These are phyloP conservation scores for Marmota flaviventris DNA, from an alignment of 2,113 vertebrate genomes.

Conservation along the genomic window DNA sequence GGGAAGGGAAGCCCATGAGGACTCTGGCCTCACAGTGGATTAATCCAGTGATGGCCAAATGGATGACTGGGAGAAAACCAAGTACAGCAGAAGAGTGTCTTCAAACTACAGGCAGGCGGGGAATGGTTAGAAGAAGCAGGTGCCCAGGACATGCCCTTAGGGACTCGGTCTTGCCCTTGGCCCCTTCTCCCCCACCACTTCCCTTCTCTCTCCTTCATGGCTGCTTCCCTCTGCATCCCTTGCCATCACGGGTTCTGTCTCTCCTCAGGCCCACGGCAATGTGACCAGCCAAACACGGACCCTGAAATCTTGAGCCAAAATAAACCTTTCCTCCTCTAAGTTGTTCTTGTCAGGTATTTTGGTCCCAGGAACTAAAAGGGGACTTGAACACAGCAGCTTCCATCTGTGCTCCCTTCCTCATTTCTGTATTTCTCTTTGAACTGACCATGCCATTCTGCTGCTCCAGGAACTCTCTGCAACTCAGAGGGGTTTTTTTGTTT, in stretches of 20 bases:
- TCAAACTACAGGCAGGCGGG: no score
- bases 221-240: neutral
- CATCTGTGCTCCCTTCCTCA: neutral
- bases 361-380: neutral
- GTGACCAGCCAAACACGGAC: neutral
- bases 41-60: no score
- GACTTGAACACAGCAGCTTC: neutral
- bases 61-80: no score
- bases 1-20: no score
- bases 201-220: neutral
- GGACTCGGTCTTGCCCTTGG: no score
- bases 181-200: no score
- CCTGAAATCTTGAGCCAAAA: neutral
- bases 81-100: no score
- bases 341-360: neutral
- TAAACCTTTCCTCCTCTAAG: neutral
- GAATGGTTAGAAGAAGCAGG: no score
- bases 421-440: neutral
- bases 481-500: neutral
- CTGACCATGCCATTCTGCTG: neutral
- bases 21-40: no score
- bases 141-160: no score
- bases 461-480: neutral
- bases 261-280: neutral
- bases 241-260: neutral